A percentile compares a stretch with the other conserved stretches of the same genome.
Conservation (phyloP, 2,113 vertebrate species). For the Mastomys coucha region DNA sequence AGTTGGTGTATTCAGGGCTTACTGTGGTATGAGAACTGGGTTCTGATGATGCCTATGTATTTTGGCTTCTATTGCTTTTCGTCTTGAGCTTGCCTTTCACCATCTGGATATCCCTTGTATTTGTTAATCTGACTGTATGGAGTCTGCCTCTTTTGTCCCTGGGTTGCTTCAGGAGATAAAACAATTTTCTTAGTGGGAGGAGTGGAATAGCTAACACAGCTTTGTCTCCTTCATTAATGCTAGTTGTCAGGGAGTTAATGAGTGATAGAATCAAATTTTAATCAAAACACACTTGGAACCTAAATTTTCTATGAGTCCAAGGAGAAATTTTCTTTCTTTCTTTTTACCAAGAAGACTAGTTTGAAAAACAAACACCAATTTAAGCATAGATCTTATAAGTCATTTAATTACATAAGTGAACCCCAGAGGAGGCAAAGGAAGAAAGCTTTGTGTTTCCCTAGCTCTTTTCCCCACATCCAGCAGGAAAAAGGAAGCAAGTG, state of each 20-base stretch:
- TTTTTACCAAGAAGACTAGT: neutral
- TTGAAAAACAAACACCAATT: conserved; percentile 50
- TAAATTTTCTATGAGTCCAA: neutral
- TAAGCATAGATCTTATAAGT: neutral
- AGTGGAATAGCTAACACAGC: neutral
- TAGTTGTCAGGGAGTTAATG: neutral
- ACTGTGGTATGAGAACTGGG: too few species aligned
- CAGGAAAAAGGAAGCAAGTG: neutral
- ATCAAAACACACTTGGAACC: neutral
- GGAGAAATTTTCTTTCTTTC: neutral
- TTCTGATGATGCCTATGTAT: too few species aligned
- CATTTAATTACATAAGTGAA: conserved; percentile 41
- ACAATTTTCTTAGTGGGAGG: neutral
- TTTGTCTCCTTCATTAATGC: neutral
- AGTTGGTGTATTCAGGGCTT: too few species aligned
- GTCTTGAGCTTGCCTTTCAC: too few species aligned
- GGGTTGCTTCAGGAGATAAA: too few species aligned
- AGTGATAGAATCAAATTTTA: neutral
- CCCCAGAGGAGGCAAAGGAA: neutral
- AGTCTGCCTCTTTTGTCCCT: too few species aligned
- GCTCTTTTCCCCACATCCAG: neutral
- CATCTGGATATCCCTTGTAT: too few species aligned
- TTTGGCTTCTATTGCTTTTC: too few species aligned
- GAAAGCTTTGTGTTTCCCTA: neutral
- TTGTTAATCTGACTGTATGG: too few species aligned